Evolutionary conservation across 2,797 vertebrate species (phyloP), one percentile per base, ranked within the genome.

Genomic region (Cyclopterus lumpus): DNA sequence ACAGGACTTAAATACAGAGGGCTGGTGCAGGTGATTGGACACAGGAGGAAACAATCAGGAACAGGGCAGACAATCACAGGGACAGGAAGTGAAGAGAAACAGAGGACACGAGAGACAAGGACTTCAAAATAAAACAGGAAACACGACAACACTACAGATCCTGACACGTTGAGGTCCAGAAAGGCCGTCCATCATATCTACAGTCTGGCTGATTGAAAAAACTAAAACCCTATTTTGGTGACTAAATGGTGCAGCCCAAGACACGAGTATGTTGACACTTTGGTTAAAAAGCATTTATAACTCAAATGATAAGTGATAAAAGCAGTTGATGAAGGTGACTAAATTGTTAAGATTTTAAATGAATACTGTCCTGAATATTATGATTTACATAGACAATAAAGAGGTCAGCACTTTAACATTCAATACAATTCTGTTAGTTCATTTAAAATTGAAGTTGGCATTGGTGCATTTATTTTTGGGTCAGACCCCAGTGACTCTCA

Each of bases 161-260:
- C n/a, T n/a, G n/a, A n/a, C n/a, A n/a, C 9, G 42, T 73, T 40
- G 8, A 40, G 44, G 24, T 67, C 44, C 53, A 32, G 36, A 51
- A 40, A 24, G 26, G 24, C 20, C 20, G 26, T 20, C 26, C 36
- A 49, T 58, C 22, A 28, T 30, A 49, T 42, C 7, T 46, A n/a
- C 67, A 24, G 20, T 58, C 57, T 24, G 67, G 5, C 32, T 6
- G 22, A 44, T 8, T 34, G 14, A 32, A 10, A n/a, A 71, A 51
- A 36, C 1, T 70, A 60, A 53, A 55, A 72, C n/a, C 49, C 38
- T 46, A 63, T 55, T 64, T 63, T 66, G 2, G 4, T 73, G n/a
- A 44, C 32, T 38, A 61, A 42, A 18, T 18, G 16, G 24, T 32
- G 58, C 24, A 46, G 2, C 40, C 30, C n/a, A 26, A 60, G 16